Evolutionary conservation across 2,113 vertebrate species (phyloP).

Genomic region (Lanius collurio): DNA sequence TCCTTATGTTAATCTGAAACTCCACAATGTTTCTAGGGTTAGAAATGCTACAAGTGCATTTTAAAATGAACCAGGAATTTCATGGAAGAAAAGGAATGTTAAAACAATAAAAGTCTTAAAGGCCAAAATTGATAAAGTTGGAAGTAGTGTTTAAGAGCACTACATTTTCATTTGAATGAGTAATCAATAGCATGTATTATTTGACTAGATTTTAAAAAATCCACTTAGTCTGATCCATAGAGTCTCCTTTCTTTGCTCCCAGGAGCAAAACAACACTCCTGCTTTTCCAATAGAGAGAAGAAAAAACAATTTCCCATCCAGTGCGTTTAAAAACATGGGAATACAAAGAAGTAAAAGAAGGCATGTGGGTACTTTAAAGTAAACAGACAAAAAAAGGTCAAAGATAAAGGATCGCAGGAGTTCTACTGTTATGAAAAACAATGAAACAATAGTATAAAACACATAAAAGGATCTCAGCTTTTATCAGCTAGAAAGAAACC

Average conservation of each 20-base stretch:
- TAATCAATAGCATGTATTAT: not conserved
- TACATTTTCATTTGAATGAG: not conserved
- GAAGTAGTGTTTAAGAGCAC: not conserved
- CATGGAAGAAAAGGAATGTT: not conserved
- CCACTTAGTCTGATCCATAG: not conserved
- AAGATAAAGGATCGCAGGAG: not conserved
- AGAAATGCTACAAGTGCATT: not conserved
- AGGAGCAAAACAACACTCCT: not conserved
- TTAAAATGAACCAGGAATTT: not conserved
- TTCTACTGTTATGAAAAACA: not conserved
- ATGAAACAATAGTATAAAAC: not conserved
- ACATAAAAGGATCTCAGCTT: not conserved
- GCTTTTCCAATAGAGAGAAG: not conserved
- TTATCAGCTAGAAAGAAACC: not conserved
- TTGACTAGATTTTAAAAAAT: not conserved
- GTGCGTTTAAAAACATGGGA: not conserved
- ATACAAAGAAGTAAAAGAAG: not conserved
- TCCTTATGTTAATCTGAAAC: not conserved
- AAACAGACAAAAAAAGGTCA: not conserved
- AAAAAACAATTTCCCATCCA: not conserved
- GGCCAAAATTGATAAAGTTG: not conserved
- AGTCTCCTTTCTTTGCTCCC: not conserved
- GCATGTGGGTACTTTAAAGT: not conserved
- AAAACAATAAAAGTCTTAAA: not conserved
- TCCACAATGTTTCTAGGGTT: not conserved